Percentiles rank a stretch among this genome's conserved stretches.
Evolutionary conservation across 2,113 vertebrate genomes (phyloP).

Genomic region (Leuciscus idus): DNA sequence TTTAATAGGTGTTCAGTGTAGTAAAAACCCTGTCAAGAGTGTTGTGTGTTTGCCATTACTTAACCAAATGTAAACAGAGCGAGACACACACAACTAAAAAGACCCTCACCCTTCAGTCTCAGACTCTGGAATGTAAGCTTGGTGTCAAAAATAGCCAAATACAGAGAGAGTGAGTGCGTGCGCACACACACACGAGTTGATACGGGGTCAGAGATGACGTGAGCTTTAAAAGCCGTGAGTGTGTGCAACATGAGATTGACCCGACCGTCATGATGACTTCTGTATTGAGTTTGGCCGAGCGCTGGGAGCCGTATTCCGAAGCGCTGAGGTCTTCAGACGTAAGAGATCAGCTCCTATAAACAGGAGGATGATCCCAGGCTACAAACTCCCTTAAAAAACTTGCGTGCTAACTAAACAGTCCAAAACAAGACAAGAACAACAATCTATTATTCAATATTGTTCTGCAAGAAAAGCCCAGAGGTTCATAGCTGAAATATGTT

Average conservation of each 20-base stretch:
- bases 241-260: slow-evolving; percentile 39
- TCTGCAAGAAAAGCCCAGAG: not conserved
- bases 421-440: slow-evolving; percentile 3
- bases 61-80: slow-evolving; percentile 39
- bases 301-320: not conserved
- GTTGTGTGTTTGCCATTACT: not conserved
- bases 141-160: slow-evolving; percentile 42
- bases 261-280: not conserved
- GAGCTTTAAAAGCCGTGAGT: slow-evolving; percentile 40
- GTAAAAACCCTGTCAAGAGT: not conserved
- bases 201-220: slow-evolving; percentile 51
- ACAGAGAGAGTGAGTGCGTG: slow-evolving; percentile 35
- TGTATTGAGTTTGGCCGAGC: not conserved
- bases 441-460: not conserved
- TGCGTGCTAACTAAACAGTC: slow-evolving; percentile 1
- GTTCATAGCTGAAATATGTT: not conserved
- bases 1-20: not conserved
- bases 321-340: slow-evolving; percentile 9
- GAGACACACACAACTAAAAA: slow-evolving; percentile 43
- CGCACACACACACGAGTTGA: slow-evolving; percentile 49
- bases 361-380: not conserved
- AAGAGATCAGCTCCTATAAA: slow-evolving; percentile 18
- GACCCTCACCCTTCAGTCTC: not conserved
- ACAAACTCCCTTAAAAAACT: not conserved
- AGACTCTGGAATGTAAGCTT: slow-evolving; percentile 25